Conservation (phyloP, 1,140 invertebrate species). For the Panagrolaimus sp. region DNA sequence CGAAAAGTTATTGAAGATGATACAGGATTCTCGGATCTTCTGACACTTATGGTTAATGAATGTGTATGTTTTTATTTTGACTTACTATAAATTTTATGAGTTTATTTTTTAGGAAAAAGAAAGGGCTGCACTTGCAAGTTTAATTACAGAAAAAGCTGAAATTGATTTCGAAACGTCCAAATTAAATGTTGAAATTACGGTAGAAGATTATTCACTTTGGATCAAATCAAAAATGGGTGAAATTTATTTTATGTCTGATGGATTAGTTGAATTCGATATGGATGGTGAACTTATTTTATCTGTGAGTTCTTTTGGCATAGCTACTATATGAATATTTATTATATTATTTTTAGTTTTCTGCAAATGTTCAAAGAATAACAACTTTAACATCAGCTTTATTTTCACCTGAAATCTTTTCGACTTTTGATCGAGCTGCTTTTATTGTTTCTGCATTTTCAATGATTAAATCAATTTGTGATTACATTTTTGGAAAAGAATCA, state of each 20-base stretch:
- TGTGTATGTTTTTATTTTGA: conserved; percentile 2
- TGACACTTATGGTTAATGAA: conserved; percentile 6
- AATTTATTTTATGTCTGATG: not conserved
- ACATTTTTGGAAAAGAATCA: too few species aligned
- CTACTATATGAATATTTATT: too few species aligned
- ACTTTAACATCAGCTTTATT: not conserved
- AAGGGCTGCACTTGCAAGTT: not conserved
- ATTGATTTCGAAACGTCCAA: not conserved
- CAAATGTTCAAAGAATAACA: not conserved
- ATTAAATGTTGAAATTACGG: not conserved
- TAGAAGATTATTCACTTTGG: not conserved
- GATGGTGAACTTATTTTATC: not conserved
- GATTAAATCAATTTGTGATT: not conserved
- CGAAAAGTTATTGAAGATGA: not conserved
- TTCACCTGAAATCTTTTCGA: not conserved
- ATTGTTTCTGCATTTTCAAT: not conserved
- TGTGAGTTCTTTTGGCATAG: too few species aligned
- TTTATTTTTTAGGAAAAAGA: not conserved
- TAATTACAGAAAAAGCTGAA: conserved; percentile 2
- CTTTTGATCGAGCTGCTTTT: not conserved
- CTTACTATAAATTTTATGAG: not conserved
- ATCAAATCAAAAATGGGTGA: not conserved
- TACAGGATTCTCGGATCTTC: not conserved
- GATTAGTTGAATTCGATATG: not conserved
- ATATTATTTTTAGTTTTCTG: too few species aligned